Conservation (phyloP, 2,888 invertebrate species). For the Koerneria pararmatus region DNA sequence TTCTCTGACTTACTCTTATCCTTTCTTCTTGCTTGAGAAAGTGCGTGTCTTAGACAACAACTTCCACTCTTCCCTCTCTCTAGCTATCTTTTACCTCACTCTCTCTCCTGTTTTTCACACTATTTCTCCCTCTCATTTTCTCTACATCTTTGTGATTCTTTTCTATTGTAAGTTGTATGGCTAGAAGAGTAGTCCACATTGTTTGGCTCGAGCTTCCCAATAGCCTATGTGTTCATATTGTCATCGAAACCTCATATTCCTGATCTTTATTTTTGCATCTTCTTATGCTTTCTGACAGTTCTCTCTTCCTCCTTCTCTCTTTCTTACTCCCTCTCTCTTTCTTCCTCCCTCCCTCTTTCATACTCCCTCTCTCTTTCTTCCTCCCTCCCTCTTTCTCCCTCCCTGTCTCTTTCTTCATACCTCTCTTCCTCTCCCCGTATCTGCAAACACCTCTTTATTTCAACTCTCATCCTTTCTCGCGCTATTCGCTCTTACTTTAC, state of each 20-base stretch:
- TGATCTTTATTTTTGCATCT: too few species aligned
- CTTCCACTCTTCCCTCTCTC: background rate
- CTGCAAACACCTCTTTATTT: background rate
- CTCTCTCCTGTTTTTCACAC: background rate
- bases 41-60: background rate
- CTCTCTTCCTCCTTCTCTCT: constrained; percentile 8
- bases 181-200: too few species aligned
- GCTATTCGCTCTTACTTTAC: background rate
- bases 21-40: too few species aligned
- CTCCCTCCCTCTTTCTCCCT: background rate
- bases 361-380: background rate
- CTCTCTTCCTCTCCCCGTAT: background rate
- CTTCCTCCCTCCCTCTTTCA: background rate
- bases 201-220: too few species aligned
- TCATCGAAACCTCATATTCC: too few species aligned
- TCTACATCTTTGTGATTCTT: background rate
- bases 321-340: background rate
- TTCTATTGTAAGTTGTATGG: too few species aligned
- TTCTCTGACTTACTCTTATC: background rate
- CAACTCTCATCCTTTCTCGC: background rate
- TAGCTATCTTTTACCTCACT: background rate
- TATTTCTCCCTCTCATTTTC: background rate
- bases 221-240: too few species aligned
- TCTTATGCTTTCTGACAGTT: too few species aligned
- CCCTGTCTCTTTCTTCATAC: background rate